Percentiles rank a stretch among this genome's conserved stretches.
These are phyloP conservation scores for Bos taurus DNA, from an alignment of 2,113 vertebrate species.

Conservation along the genomic window ARS-UCD2.0 NC_037335.1:59536001-59536500, in stretches of 20 bases:
- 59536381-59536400: constrained; percentile 64
- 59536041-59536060: constrained; percentile 53
- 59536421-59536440: constrained; percentile 72
- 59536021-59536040: constrained; percentile 67
- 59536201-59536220: constrained; percentile 73
- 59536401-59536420: constrained; percentile 63
- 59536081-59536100: constrained; percentile 67
- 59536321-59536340: constrained; percentile 69
- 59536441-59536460: constrained; percentile 65
- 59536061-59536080: constrained; percentile 68
- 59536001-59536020: constrained; percentile 66
- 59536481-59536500: constrained; percentile 72
- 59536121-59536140: constrained; percentile 80
- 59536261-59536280: constrained; percentile 59
- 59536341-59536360: constrained; percentile 61
- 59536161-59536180: constrained; percentile 78
- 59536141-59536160: constrained; percentile 84
- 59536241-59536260: constrained; percentile 78
- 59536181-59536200: constrained; percentile 79
- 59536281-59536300: constrained; percentile 59
- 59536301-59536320: constrained; percentile 67
- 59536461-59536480: constrained; percentile 61
- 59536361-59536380: constrained; percentile 71
- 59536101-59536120: constrained; percentile 73
- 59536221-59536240: constrained; percentile 76